Evolutionary conservation across 2,797 vertebrate genomes (phyloP), one percentile per base, ranked within the genome.

Genomic region (Eidolon dupreanum): DNA sequence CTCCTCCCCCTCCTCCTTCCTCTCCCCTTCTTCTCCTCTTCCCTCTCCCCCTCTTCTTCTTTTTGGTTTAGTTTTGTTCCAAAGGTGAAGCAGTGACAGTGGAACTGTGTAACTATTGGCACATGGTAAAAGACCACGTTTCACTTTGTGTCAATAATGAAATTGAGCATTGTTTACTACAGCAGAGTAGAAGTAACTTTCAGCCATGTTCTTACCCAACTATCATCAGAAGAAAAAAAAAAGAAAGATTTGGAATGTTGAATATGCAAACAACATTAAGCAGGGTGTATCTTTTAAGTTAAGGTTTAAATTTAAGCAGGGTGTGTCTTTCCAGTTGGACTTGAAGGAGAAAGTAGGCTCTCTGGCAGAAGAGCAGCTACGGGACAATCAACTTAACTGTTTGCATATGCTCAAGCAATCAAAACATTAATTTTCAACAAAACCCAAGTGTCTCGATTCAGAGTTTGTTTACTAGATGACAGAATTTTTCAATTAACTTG

Each of bases 21-120:
- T 61, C 17, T 28, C n/a, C 2, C 19, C 6, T 12, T n/a, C 20
- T 11, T 15, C 4, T 8, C 13, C 19, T 51, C 1, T 22, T 75
- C 4, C 6, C 86, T 2, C 20, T 43, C 11, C 0, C 31, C 8
- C 8, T 70, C 5, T 6, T 70, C 5, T 6, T 46, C 13, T 46
- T 13, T 31, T 79, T 17, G 31, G 0, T 55, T 88, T 66, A 36
- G 33, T 82, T 93, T 36, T 88, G 3, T 75, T 94, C 41, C 16
- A 63, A 33, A 8, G n/a, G 20, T 73, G 90, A 96, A 98, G 55
- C 33, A 91, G 24, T 83, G 92, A 93, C 92, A 95, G 36, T 33
- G 93, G 71, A 96, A 96, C n/a, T 94, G 91, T 97, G 36, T 96
- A 93, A 71, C 78, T 86, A 15, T 96, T 97, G 96, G 78, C 94